Conservation (phyloP, 2,113 vertebrate species). For the Solea solea region DNA sequence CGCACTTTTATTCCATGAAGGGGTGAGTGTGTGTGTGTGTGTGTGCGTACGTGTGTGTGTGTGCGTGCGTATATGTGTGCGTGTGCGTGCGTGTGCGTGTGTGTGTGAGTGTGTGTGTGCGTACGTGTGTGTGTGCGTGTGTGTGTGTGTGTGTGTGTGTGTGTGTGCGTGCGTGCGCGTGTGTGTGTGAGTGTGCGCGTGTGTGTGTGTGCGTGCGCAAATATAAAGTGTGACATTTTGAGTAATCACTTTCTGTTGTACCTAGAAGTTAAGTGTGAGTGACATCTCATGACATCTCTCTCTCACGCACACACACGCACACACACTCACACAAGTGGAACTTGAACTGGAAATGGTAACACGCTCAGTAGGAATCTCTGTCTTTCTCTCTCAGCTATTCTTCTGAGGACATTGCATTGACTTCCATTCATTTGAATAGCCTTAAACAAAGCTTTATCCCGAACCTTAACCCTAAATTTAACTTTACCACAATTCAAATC, state of each 20-base stretch:
- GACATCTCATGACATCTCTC: conserved; percentile 45
- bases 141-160: background rate
- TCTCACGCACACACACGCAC: conserved; percentile 37
- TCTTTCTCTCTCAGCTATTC: background rate
- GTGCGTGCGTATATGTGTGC: conserved; percentile 1
- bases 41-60: conserved; percentile 7
- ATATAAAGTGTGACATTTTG: background rate
- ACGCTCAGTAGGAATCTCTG: conserved; percentile 36
- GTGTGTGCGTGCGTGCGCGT: conserved; percentile 1
- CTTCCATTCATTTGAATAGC: too few relatives aligned
- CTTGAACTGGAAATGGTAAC: conserved; percentile 44
- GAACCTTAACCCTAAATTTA: too few relatives aligned
- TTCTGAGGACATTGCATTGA: background rate
- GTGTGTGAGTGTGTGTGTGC: background rate
- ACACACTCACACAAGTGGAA: conserved; percentile 28
- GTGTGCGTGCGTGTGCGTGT: background rate
- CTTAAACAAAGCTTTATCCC: too few relatives aligned
- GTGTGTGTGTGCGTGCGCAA: conserved; percentile 8
- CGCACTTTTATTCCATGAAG: conserved; percentile 23
- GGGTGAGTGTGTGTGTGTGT: background rate
- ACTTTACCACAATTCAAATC: background rate
- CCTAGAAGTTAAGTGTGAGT: background rate
- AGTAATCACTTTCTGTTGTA: too few relatives aligned
- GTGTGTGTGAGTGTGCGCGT: too few relatives aligned
- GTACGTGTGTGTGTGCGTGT: conserved; percentile 1